phyloP scores from a whole-genome alignment of 2,888 invertebrate genomes.

The Leptinotarsa rubiginosa region DNA sequence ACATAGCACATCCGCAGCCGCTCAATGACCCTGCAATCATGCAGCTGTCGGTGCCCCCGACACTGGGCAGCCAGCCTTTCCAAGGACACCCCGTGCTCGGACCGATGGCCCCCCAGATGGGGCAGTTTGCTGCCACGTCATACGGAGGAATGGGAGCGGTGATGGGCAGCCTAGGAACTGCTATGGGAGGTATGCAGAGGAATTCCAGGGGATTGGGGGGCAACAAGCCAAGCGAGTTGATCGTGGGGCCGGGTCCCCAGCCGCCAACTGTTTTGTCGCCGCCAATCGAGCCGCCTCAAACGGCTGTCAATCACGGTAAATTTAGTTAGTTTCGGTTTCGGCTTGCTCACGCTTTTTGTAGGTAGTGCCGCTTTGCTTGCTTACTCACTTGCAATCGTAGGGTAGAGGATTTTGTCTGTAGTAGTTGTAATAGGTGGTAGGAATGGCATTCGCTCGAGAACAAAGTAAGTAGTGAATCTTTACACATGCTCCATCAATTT shows the following conservation, averaged over 20 bases:
- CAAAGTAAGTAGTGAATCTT: too few relatives aligned
- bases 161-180: constrained; percentile 55
- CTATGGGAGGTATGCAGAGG: constrained; percentile 64
- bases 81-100: constrained; percentile 81
- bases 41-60: constrained; percentile 84
- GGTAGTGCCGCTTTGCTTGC: constrained; percentile 22
- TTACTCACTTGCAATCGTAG: background rate
- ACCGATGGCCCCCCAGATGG: constrained; percentile 66
- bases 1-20: constrained; percentile 81
- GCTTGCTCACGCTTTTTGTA: constrained; percentile 26
- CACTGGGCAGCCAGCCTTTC: constrained; percentile 73
- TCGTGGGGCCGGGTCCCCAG: constrained; percentile 59
- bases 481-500: too few relatives aligned
- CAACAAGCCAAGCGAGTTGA: constrained; percentile 76
- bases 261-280: constrained; percentile 62
- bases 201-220: constrained; percentile 64
- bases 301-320: constrained; percentile 66
- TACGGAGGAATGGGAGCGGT: constrained; percentile 61
- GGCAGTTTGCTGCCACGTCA: constrained; percentile 66
- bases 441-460: too few relatives aligned
- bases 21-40: constrained; percentile 98
- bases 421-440: background rate
- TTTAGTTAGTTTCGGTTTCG: constrained; percentile 37
- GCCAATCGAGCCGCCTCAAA: constrained; percentile 65
- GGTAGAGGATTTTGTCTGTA: background rate